Conservation (phyloP, 2,888 invertebrate species). For the Eupeodes luniger region DNA sequence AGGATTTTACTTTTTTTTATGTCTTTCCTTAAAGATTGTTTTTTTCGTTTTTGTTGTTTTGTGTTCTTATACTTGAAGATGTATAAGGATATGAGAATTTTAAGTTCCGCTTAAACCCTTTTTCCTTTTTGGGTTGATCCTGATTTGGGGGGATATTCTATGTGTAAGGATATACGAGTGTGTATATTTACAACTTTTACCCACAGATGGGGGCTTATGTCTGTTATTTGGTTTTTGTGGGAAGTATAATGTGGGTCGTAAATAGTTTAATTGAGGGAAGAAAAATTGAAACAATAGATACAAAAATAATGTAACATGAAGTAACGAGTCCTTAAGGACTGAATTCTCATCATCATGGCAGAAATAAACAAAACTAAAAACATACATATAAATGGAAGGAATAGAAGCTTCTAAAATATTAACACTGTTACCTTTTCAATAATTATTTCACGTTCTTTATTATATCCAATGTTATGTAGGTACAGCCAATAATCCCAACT, state of each 20-base stretch:
- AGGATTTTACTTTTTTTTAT: conserved; percentile 67
- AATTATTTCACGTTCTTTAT: no score
- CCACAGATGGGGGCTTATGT: conserved; percentile 55
- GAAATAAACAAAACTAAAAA: background rate
- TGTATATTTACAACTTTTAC: conserved; percentile 41
- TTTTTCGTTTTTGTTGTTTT: conserved; percentile 6
- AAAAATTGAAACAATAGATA: background rate
- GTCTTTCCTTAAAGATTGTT: conserved; percentile 40
- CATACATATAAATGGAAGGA: no score
- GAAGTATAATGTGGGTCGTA: conserved; percentile 65
- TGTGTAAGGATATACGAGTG: background rate
- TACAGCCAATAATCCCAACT: no score
- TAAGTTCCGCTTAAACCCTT: conserved; percentile 50
- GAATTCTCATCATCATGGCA: background rate
- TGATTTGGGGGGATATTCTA: conserved; percentile 9
- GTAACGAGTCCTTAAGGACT: conserved; percentile 4
- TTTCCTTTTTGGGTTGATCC: conserved; percentile 33
- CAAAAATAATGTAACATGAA: background rate
- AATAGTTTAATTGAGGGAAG: conserved; percentile 27
- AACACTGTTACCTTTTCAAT: no score
- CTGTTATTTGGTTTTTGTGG: conserved; percentile 48
- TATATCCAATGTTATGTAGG: no score
- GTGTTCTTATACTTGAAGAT: conserved; percentile 22
- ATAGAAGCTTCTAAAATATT: no score
- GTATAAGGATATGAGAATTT: conserved; percentile 52